Base-by-base conservation (phyloP, 1,140 invertebrate species). In the Helicoverpa armigera region DNA sequence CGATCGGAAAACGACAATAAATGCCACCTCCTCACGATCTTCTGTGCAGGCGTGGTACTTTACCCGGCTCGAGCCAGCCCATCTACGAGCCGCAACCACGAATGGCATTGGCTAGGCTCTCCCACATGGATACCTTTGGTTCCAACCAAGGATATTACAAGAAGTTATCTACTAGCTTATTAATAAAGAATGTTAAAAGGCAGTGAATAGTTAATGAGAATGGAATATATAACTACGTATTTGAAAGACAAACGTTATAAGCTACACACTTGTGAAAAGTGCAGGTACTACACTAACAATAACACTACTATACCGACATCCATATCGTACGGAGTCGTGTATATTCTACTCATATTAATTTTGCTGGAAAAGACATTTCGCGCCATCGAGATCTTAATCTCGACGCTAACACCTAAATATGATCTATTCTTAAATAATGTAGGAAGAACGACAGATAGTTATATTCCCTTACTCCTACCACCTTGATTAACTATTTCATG, bases 401-500 rank as follows among this genome's bases (percentile, higher is more conserved):
- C 18, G 56, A 18, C 23, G 18, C 56, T 58, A 58, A 58, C n/a
- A 58, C 10, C 56, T 16, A 58, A 58, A 56, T 7, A 18, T 58
- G 23, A 58, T 23, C 56, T 54, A 54, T 35, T 35, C 14, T 29
- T 63, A 63, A 35, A 63, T 63, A 63, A 63, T 63, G 60, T 63
- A 63, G 60, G 60, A 63, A 63, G 60, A 63, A 63, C 60, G 60
- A n/a, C 23, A 63, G 60, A 63, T 63, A 63, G 7, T 63, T 63
- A 10, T 4, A 10, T 14, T 35, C n/a, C 35, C 23, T 61, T 61
- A 61, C 11, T 61, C 10, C n/a, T 61, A 31, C 60, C 12, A 18
- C n/a, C 23, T 31, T 61, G 23, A 61, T 9, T 56, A 16, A 56
- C 54, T 9, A 56, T 16, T 31, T 63, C 35, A 12, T 11, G 29